Evolutionary conservation across 2,888 invertebrate genomes (phyloP).

Genomic region (Papilio demoleus): DNA sequence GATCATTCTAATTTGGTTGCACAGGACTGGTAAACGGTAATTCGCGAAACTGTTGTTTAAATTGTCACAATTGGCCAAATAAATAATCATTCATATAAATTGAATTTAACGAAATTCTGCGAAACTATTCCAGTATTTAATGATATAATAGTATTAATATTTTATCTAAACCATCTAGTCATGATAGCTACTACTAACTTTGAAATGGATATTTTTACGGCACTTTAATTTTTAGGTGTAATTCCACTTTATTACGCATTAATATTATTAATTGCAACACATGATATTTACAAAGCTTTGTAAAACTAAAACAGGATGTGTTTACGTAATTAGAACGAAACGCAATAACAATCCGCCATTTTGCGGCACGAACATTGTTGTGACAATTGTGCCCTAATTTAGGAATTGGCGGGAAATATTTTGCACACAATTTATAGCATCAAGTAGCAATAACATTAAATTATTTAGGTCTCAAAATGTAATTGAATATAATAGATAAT

Average conservation of each 20-base stretch:
- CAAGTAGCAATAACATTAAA: slow-evolving; percentile 29
- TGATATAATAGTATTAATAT: too few relatives aligned
- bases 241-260: not conserved
- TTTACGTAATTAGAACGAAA: slow-evolving; percentile 28
- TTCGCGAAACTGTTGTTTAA: slow-evolving; percentile 46
- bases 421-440: slow-evolving; percentile 27
- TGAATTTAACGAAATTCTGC: too few relatives aligned
- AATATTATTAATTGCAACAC: not conserved
- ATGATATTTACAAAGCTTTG: not conserved
- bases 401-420: slow-evolving; percentile 48
- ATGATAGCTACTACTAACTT: too few relatives aligned
- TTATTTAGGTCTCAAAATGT: slow-evolving; percentile 13
- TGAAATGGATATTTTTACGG: too few relatives aligned
- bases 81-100: too few relatives aligned
- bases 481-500: slow-evolving; percentile 25
- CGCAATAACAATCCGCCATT: slow-evolving; percentile 49
- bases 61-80: slow-evolving; percentile 54
- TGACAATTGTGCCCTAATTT: slow-evolving; percentile 53
- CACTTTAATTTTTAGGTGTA: too few relatives aligned
- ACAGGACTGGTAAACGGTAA: slow-evolving; percentile 38
- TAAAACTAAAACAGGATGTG: slow-evolving; percentile 8
- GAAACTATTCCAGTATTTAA: too few relatives aligned
- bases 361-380: slow-evolving; percentile 54
- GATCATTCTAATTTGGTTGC: slow-evolving; percentile 28
- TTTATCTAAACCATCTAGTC: too few relatives aligned